Evolutionary conservation across 92 coral and sea anemone genomes (phyloP).

Genomic region (Plumapathes pennacea): DNA sequence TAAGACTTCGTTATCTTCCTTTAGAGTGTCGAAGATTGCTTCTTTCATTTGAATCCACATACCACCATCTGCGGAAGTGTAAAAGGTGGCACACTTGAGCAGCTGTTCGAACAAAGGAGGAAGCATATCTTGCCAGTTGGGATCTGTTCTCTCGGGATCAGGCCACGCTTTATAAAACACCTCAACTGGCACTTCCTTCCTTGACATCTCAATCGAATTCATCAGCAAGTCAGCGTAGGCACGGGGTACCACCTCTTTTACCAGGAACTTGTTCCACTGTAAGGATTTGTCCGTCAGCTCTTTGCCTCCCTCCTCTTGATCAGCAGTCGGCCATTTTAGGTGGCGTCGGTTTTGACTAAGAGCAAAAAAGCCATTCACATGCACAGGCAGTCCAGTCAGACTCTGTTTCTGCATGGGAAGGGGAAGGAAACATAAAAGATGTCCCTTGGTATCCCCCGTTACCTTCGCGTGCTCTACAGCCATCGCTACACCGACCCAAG

Average conservation of each 20-base stretch:
- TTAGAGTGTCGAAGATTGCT: constrained; percentile 18
- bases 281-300: constrained; percentile 50
- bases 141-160: constrained; percentile 34
- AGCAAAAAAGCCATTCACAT: constrained; percentile 58
- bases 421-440: constrained; percentile 50
- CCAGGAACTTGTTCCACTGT: constrained; percentile 48
- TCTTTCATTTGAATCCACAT: constrained; percentile 58
- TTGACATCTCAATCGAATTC: constrained; percentile 12
- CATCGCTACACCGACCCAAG: constrained; percentile 60
- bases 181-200: constrained; percentile 5
- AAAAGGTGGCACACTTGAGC: constrained; percentile 16
- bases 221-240: constrained; percentile 31
- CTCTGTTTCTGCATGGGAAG: constrained; percentile 42
- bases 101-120: constrained; percentile 33
- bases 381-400: constrained; percentile 59
- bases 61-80: constrained; percentile 54
- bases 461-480: neutral
- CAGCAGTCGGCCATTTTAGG: constrained; percentile 33
- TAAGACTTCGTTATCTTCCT: constrained; percentile 7
- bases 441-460: constrained; percentile 22
- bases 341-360: constrained; percentile 56
- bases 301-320: constrained; percentile 36
- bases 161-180: constrained; percentile 68
- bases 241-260: constrained; percentile 43
- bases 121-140: constrained; percentile 57